Evolutionary conservation across 2,113 vertebrate species (phyloP).

Genomic region (Colinus virginianus): DNA sequence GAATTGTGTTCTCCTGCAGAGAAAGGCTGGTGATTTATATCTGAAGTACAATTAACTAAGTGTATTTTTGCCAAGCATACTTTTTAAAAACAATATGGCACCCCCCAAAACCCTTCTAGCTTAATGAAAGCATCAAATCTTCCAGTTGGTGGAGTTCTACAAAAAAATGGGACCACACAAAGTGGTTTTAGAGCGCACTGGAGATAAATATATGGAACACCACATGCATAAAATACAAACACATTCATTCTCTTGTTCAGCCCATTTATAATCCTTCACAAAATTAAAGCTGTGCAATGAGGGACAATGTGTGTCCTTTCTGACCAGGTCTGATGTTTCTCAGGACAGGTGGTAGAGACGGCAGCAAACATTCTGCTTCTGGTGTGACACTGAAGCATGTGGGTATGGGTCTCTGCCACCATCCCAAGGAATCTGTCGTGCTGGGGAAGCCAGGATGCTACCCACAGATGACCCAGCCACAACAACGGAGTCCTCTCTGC

Average conservation of each 20-base stretch:
- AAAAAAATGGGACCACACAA: neutral
- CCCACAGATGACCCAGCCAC: neutral
- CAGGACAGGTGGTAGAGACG: neutral
- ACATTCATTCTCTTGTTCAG: neutral
- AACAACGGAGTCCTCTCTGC: neutral
- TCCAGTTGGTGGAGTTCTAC: neutral
- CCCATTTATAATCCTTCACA: neutral
- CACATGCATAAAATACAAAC: neutral
- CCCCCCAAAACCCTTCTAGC: neutral
- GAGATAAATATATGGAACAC: neutral
- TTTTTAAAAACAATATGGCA: neutral
- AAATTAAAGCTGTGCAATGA: neutral
- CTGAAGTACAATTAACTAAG: neutral
- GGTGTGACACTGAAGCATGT: neutral
- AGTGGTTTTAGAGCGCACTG: neutral
- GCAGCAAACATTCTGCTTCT: neutral
- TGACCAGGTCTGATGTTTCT: neutral
- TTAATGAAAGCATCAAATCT: neutral
- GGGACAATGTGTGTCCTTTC: neutral
- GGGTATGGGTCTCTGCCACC: accelerated
- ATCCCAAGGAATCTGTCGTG: neutral
- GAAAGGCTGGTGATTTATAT: neutral
- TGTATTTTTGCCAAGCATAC: neutral
- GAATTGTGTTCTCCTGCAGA: neutral
- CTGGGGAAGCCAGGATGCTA: neutral